phyloP scores from a whole-genome alignment of 2,888 invertebrate species.

The Cepaea hortensis region DNA sequence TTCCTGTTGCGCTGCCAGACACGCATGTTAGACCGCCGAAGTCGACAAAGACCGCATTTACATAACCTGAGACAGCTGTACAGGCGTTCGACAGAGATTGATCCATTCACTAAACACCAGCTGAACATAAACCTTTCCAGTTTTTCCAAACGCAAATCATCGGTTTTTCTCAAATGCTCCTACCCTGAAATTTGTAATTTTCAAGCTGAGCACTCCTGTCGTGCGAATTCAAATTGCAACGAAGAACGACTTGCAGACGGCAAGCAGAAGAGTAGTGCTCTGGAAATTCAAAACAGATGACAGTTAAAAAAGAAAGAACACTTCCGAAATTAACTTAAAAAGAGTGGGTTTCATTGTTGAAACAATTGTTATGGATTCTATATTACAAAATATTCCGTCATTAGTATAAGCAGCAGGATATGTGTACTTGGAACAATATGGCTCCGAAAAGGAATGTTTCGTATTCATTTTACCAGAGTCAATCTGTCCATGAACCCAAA shows the following conservation, averaged over 20 bases:
- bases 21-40: conserved; percentile 21
- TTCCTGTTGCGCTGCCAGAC: conserved; percentile 43
- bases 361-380: too few species aligned
- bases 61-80: not conserved
- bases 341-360: too few species aligned
- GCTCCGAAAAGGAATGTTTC: too few species aligned
- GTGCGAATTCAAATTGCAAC: not conserved
- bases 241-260: not conserved
- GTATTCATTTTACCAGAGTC: too few species aligned
- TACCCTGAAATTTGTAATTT: not conserved
- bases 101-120: not conserved
- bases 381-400: too few species aligned
- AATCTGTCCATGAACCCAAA: too few species aligned
- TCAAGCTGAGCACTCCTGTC: not conserved
- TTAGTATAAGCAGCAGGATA: too few species aligned
- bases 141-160: not conserved
- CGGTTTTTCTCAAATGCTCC: not conserved
- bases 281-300: conserved; percentile 4
- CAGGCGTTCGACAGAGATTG: conserved; percentile 7
- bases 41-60: conserved; percentile 8
- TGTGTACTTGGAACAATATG: too few species aligned
- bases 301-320: too few species aligned
- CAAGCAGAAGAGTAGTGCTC: not conserved
- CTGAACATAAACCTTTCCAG: not conserved
- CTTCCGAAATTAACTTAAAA: too few species aligned